Conservation (phyloP, 2,113 vertebrate genomes). For the Antidorcas marsupialis region DNA sequence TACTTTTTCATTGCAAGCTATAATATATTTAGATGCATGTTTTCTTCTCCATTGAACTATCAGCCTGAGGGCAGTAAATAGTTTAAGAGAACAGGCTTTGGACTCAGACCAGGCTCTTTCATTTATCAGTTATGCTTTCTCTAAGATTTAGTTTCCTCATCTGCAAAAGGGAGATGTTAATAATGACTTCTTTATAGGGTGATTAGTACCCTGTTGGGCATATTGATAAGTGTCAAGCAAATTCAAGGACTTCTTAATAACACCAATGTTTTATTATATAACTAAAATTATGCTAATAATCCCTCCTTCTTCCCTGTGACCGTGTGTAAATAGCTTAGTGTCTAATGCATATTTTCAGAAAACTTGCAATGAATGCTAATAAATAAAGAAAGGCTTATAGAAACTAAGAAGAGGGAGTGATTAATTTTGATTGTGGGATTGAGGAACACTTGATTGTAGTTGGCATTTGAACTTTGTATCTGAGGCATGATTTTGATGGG, state of each 20-base stretch:
- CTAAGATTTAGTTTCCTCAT: background rate
- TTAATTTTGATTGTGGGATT: background rate
- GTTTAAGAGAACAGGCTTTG: background rate
- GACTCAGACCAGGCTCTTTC: background rate
- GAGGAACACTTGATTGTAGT: background rate
- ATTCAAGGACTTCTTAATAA: background rate
- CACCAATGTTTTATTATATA: background rate
- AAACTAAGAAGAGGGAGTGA: background rate
- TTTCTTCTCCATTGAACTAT: background rate
- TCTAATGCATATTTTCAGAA: constrained; percentile 2
- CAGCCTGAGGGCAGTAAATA: background rate
- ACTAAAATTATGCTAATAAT: background rate
- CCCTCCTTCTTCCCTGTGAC: background rate
- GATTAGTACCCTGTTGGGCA: background rate
- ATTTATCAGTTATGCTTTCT: background rate
- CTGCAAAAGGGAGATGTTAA: background rate
- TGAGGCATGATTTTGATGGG: background rate
- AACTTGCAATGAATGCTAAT: background rate
- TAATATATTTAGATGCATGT: background rate
- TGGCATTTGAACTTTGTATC: background rate
- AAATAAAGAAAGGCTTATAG: background rate
- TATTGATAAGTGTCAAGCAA: background rate
- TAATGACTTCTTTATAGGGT: background rate
- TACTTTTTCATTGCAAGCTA: background rate
- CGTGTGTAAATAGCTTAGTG: background rate